phyloP scores from a whole-genome alignment of 2,797 vertebrate species.

The Protonibea diacanthus region DNA sequence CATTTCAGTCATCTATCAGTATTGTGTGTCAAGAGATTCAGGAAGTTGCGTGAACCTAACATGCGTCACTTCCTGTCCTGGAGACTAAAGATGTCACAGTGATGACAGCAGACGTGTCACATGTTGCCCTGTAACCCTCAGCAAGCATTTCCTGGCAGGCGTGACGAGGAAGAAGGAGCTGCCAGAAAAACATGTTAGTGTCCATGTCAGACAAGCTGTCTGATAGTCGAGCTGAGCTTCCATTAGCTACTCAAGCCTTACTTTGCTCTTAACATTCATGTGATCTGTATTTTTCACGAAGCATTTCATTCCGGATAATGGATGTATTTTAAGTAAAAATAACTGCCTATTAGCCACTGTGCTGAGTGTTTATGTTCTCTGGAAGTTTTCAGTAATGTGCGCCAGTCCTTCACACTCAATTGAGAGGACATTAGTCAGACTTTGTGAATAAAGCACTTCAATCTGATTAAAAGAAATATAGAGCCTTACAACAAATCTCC shows the following conservation, averaged over 20 bases:
- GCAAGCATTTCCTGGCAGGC: slow-evolving; percentile 48
- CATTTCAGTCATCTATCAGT: slow-evolving; percentile 4
- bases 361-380: background rate
- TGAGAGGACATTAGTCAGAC: background rate
- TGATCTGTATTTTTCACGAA: background rate
- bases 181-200: slow-evolving; percentile 34
- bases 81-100: slow-evolving; percentile 29
- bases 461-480: background rate
- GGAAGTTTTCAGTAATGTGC: background rate
- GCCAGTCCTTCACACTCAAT: background rate
- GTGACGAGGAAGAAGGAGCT: slow-evolving; percentile 36
- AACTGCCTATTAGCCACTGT: background rate
- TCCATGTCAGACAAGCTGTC: slow-evolving; percentile 25
- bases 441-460: background rate
- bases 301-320: background rate
- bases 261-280: background rate
- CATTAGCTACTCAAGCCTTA: background rate
- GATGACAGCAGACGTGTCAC: slow-evolving; percentile 48
- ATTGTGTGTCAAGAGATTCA: slow-evolving; percentile 27
- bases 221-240: slow-evolving; percentile 2
- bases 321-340: background rate
- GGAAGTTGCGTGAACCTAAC: slow-evolving; percentile 32
- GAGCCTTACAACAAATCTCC: background rate
- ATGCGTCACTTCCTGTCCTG: slow-evolving; percentile 60
- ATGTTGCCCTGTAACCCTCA: slow-evolving; percentile 26